Evolutionary conservation across 2,888 invertebrate species (phyloP), one percentile per base, ranked within the genome.

Genomic region (Noctua pronuba): DNA sequence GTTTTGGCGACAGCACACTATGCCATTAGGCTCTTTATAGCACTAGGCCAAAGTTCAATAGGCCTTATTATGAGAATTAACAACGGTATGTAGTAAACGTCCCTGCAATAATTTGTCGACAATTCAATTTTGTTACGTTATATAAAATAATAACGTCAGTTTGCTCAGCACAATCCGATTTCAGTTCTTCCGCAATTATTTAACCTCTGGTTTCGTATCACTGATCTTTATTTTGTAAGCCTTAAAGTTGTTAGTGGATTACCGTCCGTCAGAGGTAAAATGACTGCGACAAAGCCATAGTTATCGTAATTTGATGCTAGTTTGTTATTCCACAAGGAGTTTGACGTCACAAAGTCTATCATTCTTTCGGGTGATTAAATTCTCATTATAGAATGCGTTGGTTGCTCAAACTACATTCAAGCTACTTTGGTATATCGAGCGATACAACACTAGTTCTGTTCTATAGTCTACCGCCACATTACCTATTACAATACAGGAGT

Each of bases 401-500:
- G n/a, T 18, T 64, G 0, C 8, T 65, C 4, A 28, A 41, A 41
- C 52, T 4, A 55, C 18, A 41, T 66, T 49, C 8, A 35, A 41
- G 58, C 11, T 74, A 64, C 62, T 83, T 72, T 60, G 35, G 64
- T 58, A 67, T 28, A 38, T 62, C 10, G 35, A 38, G 35, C 6
- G 8, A 16, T 41, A 10, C 4, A 71, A 77, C 31, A 24, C 18
- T 52, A n/a, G 65, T 64, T 52, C 28, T 24, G 8, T 64, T 18
- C 10, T 24, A n/a, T 55, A n/a, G 8, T 2, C 31, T 38, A 85
- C 82, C 75, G 82, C 44, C 82, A 85, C 75, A 82, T 69, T 13
- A 65, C 70, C 68, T 60, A 44, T 64, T 28, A 58, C 2, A 67
- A 35, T 55, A 60, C 35, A 68, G 11, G 55, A 84, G 70, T 8